Conservation (phyloP, 2,113 vertebrate species). For the Chrysemys picta region DNA sequence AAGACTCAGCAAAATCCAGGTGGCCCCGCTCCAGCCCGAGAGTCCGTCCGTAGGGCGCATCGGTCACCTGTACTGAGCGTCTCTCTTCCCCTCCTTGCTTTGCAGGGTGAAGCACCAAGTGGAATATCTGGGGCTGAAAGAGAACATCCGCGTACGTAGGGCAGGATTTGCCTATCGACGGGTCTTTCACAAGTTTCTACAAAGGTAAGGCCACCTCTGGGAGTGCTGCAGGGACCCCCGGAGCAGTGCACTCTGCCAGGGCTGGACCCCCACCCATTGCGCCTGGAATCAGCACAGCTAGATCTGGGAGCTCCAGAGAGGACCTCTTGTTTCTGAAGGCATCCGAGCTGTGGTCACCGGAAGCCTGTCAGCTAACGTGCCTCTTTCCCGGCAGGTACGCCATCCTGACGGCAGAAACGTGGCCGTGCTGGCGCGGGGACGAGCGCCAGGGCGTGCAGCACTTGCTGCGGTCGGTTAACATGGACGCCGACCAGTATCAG, state of each 20-base stretch:
- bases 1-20: neutral
- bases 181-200: conserved; percentile 92
- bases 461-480: conserved; percentile 91
- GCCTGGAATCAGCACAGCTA: neutral
- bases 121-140: conserved; percentile 93
- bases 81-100: neutral
- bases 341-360: neutral
- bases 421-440: conserved; percentile 88
- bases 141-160: conserved; percentile 93
- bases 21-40: neutral
- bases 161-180: conserved; percentile 95
- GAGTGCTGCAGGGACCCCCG: rapidly evolving
- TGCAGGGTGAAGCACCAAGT: conserved; percentile 93
- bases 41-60: neutral
- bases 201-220: conserved; percentile 77
- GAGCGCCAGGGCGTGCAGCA: conserved; percentile 94
- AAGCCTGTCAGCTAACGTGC: neutral
- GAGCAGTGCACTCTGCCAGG: neutral
- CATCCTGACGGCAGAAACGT: conserved; percentile 92
- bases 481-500: conserved; percentile 96
- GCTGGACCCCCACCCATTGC: too few relatives aligned
- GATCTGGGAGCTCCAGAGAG: neutral
- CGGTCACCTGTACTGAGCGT: neutral
- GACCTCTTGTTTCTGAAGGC: neutral
- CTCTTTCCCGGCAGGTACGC: conserved; percentile 84